Conservation (phyloP, 2,113 vertebrate species). For the Galemys pyrenaicus region DNA sequence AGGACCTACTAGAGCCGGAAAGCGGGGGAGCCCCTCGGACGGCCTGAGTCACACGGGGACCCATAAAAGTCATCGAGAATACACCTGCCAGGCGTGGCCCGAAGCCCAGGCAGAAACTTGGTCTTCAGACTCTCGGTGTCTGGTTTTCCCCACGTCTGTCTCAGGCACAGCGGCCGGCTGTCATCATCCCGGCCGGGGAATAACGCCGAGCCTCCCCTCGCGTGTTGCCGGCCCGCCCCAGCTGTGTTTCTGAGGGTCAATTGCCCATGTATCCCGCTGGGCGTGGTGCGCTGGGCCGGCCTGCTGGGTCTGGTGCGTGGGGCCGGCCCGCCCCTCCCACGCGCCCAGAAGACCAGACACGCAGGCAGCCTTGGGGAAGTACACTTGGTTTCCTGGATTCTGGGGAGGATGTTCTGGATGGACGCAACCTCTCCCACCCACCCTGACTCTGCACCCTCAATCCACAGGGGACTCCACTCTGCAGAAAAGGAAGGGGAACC, state of each 20-base stretch:
- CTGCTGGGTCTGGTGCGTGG: no score
- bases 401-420: fast-evolving
- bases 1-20: not conserved
- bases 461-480: fast-evolving
- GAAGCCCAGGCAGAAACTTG: not conserved
- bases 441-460: not conserved
- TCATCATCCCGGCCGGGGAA: no score
- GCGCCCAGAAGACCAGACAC: not conserved
- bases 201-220: no score
- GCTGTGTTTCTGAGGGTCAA: no score
- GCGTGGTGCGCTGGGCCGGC: no score
- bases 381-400: not conserved
- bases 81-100: not conserved
- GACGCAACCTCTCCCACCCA: not conserved
- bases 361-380: not conserved
- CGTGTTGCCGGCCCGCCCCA: no score
- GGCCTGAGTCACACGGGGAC: not conserved
- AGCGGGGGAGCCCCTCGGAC: slow-evolving; percentile 15
- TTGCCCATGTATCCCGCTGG: no score
- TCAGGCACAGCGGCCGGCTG: no score
- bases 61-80: not conserved
- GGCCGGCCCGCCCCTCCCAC: not conserved
- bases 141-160: not conserved
- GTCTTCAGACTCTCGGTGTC: not conserved
- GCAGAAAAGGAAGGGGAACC: not conserved